Evolutionary conservation across 2,888 invertebrate genomes (phyloP).

Genomic region (Ophioninae sp.): DNA sequence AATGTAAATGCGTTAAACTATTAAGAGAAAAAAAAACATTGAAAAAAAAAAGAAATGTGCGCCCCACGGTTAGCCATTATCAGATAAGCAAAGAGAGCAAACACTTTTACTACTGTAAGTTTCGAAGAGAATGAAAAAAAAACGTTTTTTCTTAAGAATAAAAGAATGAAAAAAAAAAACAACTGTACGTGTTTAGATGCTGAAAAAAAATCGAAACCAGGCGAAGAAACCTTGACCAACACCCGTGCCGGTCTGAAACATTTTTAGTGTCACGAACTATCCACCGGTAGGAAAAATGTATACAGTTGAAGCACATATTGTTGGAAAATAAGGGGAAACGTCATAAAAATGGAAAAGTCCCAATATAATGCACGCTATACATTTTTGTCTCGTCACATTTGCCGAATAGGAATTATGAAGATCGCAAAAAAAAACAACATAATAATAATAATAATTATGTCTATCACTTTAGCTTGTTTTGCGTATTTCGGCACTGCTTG

Average conservation of each 20-base stretch:
- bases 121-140: constrained; percentile 68
- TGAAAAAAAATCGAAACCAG: constrained; percentile 55
- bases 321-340: constrained; percentile 51
- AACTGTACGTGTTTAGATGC: constrained; percentile 68
- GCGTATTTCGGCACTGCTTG: constrained; percentile 56
- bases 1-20: constrained; percentile 77
- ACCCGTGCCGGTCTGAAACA: constrained; percentile 44
- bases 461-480: constrained; percentile 59
- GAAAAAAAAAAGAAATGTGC: constrained; percentile 56
- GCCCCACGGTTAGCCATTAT: constrained; percentile 55
- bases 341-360: constrained; percentile 27
- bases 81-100: constrained; percentile 65
- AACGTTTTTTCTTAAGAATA: constrained; percentile 55
- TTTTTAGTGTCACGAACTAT: constrained; percentile 59
- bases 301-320: constrained; percentile 54
- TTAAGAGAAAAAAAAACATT: constrained; percentile 65
- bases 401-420: constrained; percentile 45
- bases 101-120: constrained; percentile 53
- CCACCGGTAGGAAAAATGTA: constrained; percentile 21
- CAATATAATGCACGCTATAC: constrained; percentile 54
- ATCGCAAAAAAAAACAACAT: constrained; percentile 54
- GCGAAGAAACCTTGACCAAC: constrained; percentile 42
- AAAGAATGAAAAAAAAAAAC: constrained; percentile 62
- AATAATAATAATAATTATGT: constrained; percentile 50
- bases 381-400: constrained; percentile 59